Base-by-base conservation (phyloP, 2,797 vertebrate species). In the Salmo trutta region DNA sequence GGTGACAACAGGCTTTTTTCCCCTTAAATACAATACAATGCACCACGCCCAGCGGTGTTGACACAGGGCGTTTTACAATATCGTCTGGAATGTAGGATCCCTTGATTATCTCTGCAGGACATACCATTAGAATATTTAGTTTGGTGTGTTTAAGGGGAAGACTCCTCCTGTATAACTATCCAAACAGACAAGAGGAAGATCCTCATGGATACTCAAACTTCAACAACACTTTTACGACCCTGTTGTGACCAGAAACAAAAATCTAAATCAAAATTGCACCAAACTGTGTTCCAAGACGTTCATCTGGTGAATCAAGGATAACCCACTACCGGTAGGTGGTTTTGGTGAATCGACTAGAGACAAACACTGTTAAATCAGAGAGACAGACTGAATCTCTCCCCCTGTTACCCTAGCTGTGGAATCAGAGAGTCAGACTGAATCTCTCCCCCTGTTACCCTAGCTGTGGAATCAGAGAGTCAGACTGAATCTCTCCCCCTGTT, bases 201-300 rank as follows among this genome's bases (percentile, higher is more conserved):
- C 71, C 24, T 75, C 24, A 59, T 73, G 41, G 41, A 47, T 8
- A 47, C 8, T 47, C 41, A 10, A 47, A 10, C 8, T 47, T 5
- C 41, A 59, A 59, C 54, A 21, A 29, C 74, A 78, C 76, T 79
- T 84, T 52, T 75, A 81, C 62, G 75, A 71, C 36, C 79, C 66
- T 31, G 67, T 64, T 47, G 41, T 8, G 8, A 47, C 71, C 75
- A 73, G 72, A 81, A 76, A 79, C 79, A 71, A 52, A 81, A 74
- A 24, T 24, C 75, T 54, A 71, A 59, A 52, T 51, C 59, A 19
- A 53, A 62, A 68, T 77, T 31, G 53, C 79, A 73, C 66, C 51
- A 10, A 69, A 19, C 33, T 68, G 59, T 4, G 24, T 31, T 47
- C 68, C 69, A 74, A 47, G 2, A 10, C 10, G 41, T 47, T 47